These are phyloP conservation scores for Alligator sinensis DNA, from an alignment of 2,113 vertebrate species.

Conservation along the genomic window DNA sequence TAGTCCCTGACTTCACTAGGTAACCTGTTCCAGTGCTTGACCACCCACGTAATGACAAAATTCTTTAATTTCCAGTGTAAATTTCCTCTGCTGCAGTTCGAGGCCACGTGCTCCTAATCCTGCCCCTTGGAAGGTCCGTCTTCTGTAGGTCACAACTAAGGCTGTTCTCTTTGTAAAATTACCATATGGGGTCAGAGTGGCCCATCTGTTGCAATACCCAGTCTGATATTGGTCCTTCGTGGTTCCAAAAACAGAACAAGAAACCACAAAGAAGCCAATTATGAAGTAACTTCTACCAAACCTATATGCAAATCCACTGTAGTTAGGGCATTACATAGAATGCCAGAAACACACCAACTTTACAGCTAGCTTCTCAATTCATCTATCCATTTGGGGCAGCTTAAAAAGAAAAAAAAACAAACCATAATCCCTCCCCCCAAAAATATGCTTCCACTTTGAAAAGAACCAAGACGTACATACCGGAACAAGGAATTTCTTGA, in stretches of 20 bases:
- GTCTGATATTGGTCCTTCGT: neutral
- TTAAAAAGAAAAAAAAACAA: too few species aligned
- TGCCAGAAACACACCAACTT: neutral
- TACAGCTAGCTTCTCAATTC: neutral
- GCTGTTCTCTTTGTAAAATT: neutral
- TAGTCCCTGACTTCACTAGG: too few species aligned
- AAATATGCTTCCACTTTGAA: neutral
- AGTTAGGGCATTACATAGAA: neutral
- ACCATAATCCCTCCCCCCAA: neutral
- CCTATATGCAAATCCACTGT: neutral
- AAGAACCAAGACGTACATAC: conserved; percentile 72
- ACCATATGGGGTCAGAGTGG: neutral
- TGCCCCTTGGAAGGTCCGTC: too few species aligned
- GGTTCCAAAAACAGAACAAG: neutral
- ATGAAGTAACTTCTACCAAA: neutral
- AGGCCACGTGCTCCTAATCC: too few species aligned
- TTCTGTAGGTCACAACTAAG: neutral
- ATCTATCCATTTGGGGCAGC: neutral
- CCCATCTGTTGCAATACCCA: neutral
- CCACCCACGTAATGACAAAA: too few species aligned
- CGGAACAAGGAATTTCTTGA: conserved; percentile 97
- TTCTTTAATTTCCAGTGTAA: too few species aligned
- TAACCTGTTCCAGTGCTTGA: too few species aligned
- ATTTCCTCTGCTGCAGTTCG: too few species aligned
- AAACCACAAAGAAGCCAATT: neutral